A percentile compares a stretch with the other conserved stretches of the same genome.
phyloP scores from a whole-genome alignment of 2,797 vertebrate genomes.

The Limnodromus scolopaceus region DNA sequence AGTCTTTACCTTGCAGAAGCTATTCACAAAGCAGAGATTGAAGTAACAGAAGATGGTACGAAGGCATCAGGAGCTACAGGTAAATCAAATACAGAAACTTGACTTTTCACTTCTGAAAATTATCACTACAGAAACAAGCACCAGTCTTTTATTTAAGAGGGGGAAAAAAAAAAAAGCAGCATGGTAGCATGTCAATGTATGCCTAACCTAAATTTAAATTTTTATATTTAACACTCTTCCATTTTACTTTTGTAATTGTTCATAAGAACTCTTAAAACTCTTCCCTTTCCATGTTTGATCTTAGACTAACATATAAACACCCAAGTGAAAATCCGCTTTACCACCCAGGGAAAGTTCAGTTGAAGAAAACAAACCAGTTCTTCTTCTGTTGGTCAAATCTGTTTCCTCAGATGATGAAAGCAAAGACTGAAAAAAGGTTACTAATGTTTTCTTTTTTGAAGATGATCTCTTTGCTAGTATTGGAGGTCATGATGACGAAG shows the following conservation, averaged over 20 bases:
- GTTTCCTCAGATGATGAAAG: neutral
- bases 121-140: neutral
- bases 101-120: neutral
- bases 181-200: neutral
- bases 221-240: neutral
- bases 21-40: constrained; percentile 88
- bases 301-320: neutral
- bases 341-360: neutral
- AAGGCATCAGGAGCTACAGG: constrained; percentile 88
- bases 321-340: neutral
- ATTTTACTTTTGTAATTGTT: neutral
- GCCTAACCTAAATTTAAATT: neutral
- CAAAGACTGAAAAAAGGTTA: neutral
- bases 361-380: neutral
- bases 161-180: neutral
- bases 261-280: neutral
- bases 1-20: constrained; percentile 89
- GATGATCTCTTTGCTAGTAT: neutral
- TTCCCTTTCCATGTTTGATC: neutral
- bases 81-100: constrained; percentile 22
- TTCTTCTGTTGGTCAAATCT: neutral
- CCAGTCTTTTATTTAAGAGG: neutral
- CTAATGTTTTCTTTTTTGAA: neutral
- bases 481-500: neutral
- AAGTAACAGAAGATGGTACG: constrained; percentile 89